A percentile compares a stretch with the other conserved stretches of the same genome.
Conservation (phyloP, 2,888 invertebrate species). For the Caradrina clavipalpis region DNA sequence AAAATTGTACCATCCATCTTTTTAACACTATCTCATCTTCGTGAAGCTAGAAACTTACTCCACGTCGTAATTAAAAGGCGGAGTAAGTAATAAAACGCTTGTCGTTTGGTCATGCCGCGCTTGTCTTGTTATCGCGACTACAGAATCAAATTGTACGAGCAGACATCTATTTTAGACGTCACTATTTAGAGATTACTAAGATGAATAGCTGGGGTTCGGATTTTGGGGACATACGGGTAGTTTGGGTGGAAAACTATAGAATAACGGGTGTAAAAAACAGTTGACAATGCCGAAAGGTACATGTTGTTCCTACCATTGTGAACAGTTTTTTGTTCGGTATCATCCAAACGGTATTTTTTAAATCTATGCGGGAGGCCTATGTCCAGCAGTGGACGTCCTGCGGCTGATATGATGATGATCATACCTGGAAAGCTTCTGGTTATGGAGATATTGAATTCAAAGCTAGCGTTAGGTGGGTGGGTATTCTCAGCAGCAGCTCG, state of each 20-base stretch:
- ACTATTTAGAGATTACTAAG: constrained; percentile 48
- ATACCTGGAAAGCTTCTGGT: too few species aligned
- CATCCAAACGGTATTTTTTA: too few species aligned
- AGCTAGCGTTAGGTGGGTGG: too few species aligned
- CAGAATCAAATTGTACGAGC: constrained; percentile 33
- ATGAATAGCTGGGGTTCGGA: constrained; percentile 30
- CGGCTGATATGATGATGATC: too few species aligned
- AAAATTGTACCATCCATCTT: constrained; percentile 10
- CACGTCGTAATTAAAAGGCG: neutral
- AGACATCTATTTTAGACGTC: constrained; percentile 43
- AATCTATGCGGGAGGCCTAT: too few species aligned
- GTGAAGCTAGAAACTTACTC: neutral
- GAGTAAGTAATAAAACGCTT: neutral
- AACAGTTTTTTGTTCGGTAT: too few species aligned
- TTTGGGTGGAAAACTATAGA: neutral
- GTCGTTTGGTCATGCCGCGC: neutral
- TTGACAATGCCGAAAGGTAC: too few species aligned
- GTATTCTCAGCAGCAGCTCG: too few species aligned
- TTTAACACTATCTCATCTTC: neutral
- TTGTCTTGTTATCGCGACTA: constrained; percentile 18
- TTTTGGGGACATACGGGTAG: constrained; percentile 25
- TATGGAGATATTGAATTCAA: too few species aligned
- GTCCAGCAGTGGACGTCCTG: too few species aligned
- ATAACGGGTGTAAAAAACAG: too few species aligned
- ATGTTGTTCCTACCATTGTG: too few species aligned